Evolutionary conservation across 2,888 invertebrate genomes (phyloP).

Genomic region (Eilema depressum): DNA sequence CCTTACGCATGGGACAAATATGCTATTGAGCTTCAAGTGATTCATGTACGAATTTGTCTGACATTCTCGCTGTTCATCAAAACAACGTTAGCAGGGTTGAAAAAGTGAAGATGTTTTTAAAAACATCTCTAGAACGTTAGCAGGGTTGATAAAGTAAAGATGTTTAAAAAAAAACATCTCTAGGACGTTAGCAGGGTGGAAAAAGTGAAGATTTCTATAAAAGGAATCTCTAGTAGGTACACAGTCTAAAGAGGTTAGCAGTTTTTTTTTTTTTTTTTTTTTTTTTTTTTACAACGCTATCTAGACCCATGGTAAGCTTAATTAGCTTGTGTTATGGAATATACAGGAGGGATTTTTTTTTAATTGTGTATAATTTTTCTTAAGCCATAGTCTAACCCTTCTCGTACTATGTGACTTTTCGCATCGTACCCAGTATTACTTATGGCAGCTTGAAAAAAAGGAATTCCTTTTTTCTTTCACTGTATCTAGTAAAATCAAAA

Average conservation of each 20-base stretch:
- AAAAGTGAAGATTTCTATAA: not conserved
- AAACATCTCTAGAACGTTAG: too few relatives aligned
- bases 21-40: slow-evolving; percentile 31
- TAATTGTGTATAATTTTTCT: not conserved
- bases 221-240: too few relatives aligned
- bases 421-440: not conserved
- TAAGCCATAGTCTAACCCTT: not conserved
- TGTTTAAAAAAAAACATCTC: too few relatives aligned
- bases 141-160: too few relatives aligned
- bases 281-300: too few relatives aligned
- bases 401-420: not conserved
- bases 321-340: too few relatives aligned
- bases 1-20: slow-evolving; percentile 33
- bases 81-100: slow-evolving; percentile 39
- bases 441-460: not conserved
- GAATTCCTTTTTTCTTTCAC: not conserved
- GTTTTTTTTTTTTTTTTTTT: too few relatives aligned
- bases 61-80: slow-evolving; percentile 35
- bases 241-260: too few relatives aligned
- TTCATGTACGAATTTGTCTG: slow-evolving; percentile 24
- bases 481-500: not conserved
- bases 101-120: not conserved
- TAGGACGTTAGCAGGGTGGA: slow-evolving; percentile 37
- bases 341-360: too few relatives aligned
- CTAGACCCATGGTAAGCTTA: too few relatives aligned